Conservation (phyloP, 2,113 vertebrate genomes). For the Oreotrochilus melanogaster region DNA sequence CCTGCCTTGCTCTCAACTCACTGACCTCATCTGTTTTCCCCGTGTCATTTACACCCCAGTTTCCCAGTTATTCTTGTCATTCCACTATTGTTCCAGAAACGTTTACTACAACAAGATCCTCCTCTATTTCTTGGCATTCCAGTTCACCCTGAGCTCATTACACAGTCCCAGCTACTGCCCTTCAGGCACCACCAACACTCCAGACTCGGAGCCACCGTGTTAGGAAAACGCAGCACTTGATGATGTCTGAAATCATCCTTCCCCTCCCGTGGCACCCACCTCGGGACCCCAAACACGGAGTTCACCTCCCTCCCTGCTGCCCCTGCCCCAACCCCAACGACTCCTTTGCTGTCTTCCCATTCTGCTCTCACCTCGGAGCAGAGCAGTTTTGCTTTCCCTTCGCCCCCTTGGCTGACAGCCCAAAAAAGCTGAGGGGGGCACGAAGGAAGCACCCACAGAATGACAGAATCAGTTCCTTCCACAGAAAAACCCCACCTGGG, state of each 20-base stretch:
- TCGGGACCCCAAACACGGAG: not conserved
- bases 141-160: not conserved
- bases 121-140: constrained; percentile 7
- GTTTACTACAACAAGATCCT: not conserved
- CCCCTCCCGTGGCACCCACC: not conserved
- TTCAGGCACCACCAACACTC: not conserved
- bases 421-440: not conserved
- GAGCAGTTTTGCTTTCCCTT: not conserved
- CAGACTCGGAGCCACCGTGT: not conserved
- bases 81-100: not conserved
- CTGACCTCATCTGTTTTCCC: not conserved
- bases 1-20: not conserved
- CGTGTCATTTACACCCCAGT: not conserved
- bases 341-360: not conserved
- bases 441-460: rapidly evolving
- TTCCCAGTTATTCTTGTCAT: constrained; percentile 6
- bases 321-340: rapidly evolving
- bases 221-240: not conserved
- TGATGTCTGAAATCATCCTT: not conserved
- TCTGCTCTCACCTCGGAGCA: not conserved
- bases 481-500: not conserved
- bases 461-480: not conserved
- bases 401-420: not conserved
- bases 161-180: not conserved
- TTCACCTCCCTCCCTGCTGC: not conserved